Percentiles rank a stretch among this genome's conserved stretches.
Conservation (phyloP, 2,888 invertebrate genomes). For the Physocephala rufipes region DNA sequence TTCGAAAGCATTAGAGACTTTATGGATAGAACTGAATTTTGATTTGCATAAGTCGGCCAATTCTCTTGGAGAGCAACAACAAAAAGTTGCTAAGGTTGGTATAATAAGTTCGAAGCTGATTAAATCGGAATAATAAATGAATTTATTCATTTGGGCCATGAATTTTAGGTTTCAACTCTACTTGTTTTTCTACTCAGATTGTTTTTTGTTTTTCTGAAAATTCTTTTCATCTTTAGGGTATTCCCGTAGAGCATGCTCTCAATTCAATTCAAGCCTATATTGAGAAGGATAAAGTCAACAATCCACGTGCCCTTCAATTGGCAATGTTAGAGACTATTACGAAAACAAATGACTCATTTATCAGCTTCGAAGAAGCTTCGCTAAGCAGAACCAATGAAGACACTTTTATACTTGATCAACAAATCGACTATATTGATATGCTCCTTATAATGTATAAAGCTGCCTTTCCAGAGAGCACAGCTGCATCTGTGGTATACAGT, state of each 20-base stretch:
- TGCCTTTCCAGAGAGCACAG: constrained; percentile 28
- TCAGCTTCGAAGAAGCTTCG: constrained; percentile 46
- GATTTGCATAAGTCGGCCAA: constrained; percentile 46
- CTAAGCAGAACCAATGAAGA: constrained; percentile 39
- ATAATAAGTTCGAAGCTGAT: background rate
- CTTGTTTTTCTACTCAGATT: too few species aligned
- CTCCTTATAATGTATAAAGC: constrained; percentile 47
- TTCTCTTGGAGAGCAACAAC: constrained; percentile 42
- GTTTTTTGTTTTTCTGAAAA: background rate
- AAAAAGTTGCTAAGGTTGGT: constrained; percentile 46
- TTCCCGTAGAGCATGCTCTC: constrained; percentile 36
- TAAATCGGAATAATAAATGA: too few species aligned
- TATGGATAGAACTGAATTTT: constrained; percentile 53
- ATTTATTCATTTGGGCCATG: too few species aligned
- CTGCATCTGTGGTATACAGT: constrained; percentile 25
- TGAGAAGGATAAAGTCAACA: constrained; percentile 19
- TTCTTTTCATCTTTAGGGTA: constrained; percentile 31
- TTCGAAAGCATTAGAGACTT: constrained; percentile 50
- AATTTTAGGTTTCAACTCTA: too few species aligned
- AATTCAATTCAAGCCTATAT: constrained; percentile 40
- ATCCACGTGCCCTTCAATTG: constrained; percentile 45
- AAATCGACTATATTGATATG: constrained; percentile 51
- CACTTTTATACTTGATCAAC: constrained; percentile 48
- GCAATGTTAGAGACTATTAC: constrained; percentile 47
- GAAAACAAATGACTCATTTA: constrained; percentile 46